A percentile compares a stretch with the other conserved stretches of the same genome.
Conservation (phyloP, 2,797 vertebrate species). For the Gastrophryne carolinensis region DNA sequence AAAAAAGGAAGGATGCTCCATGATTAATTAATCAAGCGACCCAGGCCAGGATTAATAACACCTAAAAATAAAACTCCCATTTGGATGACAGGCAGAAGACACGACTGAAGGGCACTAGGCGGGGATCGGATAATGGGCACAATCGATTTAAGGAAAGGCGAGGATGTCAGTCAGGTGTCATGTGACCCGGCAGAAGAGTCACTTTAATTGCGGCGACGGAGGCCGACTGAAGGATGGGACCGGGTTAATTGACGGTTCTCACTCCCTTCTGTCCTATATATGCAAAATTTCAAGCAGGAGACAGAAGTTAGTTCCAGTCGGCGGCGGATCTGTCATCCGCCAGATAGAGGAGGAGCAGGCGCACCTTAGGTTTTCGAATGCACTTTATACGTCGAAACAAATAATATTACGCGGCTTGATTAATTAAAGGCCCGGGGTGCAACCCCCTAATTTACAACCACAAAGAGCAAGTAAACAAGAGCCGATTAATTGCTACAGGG, state of each 20-base stretch:
- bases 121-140: slow-evolving; percentile 14
- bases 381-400: no score
- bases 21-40: background rate
- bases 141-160: slow-evolving; percentile 9
- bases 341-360: no score
- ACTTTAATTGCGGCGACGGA: background rate
- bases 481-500: no score
- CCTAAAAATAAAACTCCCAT: slow-evolving; percentile 42
- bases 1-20: background rate
- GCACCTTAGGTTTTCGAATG: no score
- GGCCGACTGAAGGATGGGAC: background rate
- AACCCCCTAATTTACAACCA: no score
- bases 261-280: background rate
- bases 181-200: background rate
- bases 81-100: slow-evolving; percentile 45
- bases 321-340: no score
- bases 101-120: slow-evolving; percentile 1
- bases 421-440: no score
- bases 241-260: background rate
- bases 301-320: background rate
- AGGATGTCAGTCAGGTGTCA: slow-evolving; percentile 1
- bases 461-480: no score
- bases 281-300: background rate
- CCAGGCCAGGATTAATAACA: slow-evolving; percentile 32
- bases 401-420: no score